Evolutionary conservation across 92 coral and sea anemone species (phyloP), one percentile per base, ranked within the genome.

Genomic region (Epizoanthus illoricatus): DNA sequence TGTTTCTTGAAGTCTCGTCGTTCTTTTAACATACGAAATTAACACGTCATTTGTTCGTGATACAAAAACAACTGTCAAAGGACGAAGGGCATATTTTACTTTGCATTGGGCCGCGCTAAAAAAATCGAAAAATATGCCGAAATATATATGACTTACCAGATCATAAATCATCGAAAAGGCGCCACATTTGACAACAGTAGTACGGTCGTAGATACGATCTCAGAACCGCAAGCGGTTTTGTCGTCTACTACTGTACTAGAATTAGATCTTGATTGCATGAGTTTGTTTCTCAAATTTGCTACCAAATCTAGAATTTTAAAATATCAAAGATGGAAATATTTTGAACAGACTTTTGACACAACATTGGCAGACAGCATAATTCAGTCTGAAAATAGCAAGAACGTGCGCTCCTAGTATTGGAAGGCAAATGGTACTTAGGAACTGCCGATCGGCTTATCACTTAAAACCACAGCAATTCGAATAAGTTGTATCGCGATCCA

Each of bases 121-220:
- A 21, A 72, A 72, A 23, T 49, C 36, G 19, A 21, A 12, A 9
- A 11, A 65, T 18, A 65, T 47, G 61, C 10, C 28, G 62, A 72
- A 19, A 19, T 21, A 47, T 43, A 43, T 54, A 17, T 9, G 76
- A 7, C 55, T 47, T 72, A 5, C 55, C 42, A 11, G 40, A 21
- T 21, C 76, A 52, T 72, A 72, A 72, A 72, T 72, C 76, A 72
- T 47, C 13, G 76, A 52, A 9, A 5, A 72, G 76, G 60, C 76
- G 33, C 76, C 61, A 52, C 6, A 18, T 57, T 36, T 52, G 56
- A 39, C 76, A 72, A 12, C 60, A 72, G 40, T n/a, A 24, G 16
- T 39, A n/a, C 19, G 56, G 33, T 71, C 41, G 33, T 72, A 10
- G 76, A 59, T n/a, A 21, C 12, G 24, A 13, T 72, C 9, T 36